Conservation (phyloP, 2,113 vertebrate genomes). For the Pangasianodon hypophthalmus region DNA sequence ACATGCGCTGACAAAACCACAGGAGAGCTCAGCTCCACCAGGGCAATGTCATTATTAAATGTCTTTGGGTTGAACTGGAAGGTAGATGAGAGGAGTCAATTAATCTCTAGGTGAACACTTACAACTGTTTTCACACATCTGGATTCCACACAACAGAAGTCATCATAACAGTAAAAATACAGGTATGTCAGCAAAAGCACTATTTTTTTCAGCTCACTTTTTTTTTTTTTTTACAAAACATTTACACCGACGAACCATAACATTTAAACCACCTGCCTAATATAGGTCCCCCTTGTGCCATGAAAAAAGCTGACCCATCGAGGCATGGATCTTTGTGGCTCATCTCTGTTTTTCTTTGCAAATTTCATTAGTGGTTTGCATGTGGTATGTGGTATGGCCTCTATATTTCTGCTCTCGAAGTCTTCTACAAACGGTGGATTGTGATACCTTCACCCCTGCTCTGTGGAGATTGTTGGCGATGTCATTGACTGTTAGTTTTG, state of each 20-base stretch:
- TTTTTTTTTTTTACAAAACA: background rate
- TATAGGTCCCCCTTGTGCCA: no score
- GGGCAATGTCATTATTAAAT: constrained; percentile 88
- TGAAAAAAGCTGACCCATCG: no score
- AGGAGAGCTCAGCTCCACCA: constrained; percentile 84
- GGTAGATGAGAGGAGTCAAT: constrained; percentile 3
- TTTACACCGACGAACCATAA: background rate
- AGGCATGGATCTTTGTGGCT: background rate
- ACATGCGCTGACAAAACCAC: constrained; percentile 68
- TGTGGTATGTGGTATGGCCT: no score
- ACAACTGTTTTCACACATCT: background rate
- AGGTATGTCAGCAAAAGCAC: background rate
- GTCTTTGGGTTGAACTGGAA: constrained; percentile 91
- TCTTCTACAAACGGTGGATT: background rate
- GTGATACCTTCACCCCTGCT: no score
- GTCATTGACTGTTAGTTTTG: no score
- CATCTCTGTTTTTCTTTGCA: background rate
- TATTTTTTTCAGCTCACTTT: background rate
- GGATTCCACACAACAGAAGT: background rate
- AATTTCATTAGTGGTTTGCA: background rate
- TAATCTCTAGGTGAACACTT: background rate
- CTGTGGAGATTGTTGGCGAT: no score
- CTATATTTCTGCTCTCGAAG: background rate
- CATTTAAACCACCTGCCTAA: no score
- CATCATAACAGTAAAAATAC: background rate